A percentile compares a stretch with the other conserved stretches of the same genome.
These are phyloP conservation scores for Drosophila biarmipes DNA, from an alignment of 1,140 invertebrate species.

Conservation along the genomic window DNA sequence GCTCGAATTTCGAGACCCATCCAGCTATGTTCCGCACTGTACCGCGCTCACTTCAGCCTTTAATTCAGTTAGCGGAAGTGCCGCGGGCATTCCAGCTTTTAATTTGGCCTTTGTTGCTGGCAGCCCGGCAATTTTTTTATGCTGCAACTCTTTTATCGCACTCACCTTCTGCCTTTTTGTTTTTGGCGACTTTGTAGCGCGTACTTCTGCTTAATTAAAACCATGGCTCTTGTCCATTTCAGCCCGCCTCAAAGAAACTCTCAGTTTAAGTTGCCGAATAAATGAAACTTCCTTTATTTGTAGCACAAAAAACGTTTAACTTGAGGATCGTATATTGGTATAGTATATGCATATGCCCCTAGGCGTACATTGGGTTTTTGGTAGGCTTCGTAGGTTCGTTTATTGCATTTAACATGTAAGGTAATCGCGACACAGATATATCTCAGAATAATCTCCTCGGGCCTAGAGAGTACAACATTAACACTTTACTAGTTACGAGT, in stretches of 20 bases:
- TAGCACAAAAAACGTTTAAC: slow-evolving; percentile 68
- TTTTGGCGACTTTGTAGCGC: slow-evolving; percentile 22
- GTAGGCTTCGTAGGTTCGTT: slow-evolving; percentile 27
- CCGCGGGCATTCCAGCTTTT: slow-evolving; percentile 42
- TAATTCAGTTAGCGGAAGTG: slow-evolving; percentile 62
- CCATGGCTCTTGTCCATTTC: slow-evolving; percentile 6
- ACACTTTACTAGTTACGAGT: slow-evolving; percentile 42
- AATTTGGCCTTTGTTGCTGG: slow-evolving; percentile 51
- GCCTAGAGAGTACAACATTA: slow-evolving; percentile 53
- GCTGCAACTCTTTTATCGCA: slow-evolving; percentile 47
- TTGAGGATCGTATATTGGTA: slow-evolving; percentile 52
- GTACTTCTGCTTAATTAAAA: slow-evolving; percentile 62
- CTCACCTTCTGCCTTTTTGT: slow-evolving; percentile 24
- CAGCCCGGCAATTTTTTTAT: slow-evolving; percentile 32
- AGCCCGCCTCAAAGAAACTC: slow-evolving; percentile 7
- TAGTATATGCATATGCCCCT: slow-evolving; percentile 17
- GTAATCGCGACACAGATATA: slow-evolving; percentile 55
- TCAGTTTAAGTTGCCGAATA: slow-evolving; percentile 41
- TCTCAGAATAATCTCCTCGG: slow-evolving; percentile 44
- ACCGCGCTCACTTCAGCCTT: slow-evolving; percentile 14
- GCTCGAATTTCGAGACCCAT: slow-evolving; percentile 3
- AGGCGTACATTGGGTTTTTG: slow-evolving; percentile 20
- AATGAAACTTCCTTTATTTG: slow-evolving; percentile 70
- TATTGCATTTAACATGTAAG: slow-evolving; percentile 51
- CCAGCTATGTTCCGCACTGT: slow-evolving; percentile 7